phyloP scores from a whole-genome alignment of 2,113 vertebrate species.

The Rhea americana region DNA sequence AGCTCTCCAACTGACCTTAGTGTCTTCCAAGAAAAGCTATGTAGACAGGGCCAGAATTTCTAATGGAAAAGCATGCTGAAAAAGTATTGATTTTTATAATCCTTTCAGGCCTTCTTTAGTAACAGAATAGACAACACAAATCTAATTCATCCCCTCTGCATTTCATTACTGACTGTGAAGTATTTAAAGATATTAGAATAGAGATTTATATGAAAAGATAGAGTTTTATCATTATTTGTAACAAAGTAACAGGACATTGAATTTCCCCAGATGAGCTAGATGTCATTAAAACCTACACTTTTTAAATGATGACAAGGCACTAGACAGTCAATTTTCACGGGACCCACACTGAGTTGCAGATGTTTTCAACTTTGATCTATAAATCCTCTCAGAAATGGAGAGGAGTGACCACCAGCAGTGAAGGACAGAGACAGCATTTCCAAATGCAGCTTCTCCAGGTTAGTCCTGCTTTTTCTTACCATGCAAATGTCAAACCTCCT shows the following conservation, averaged over 20 bases:
- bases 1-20: not conserved
- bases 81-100: not conserved
- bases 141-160: not conserved
- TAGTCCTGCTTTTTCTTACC: not conserved
- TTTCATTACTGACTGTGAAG: not conserved
- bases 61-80: not conserved
- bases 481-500: not conserved
- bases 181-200: not conserved
- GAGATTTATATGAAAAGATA: not conserved
- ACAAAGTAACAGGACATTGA: not conserved
- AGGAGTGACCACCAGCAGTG: not conserved
- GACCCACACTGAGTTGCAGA: not conserved
- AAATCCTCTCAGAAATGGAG: not conserved
- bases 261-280: not conserved
- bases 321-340: not conserved
- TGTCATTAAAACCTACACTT: not conserved
- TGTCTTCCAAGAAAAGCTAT: not conserved
- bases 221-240: not conserved
- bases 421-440: not conserved
- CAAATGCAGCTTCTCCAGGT: not conserved
- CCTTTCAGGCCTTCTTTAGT: not conserved
- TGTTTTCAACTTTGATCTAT: not conserved
- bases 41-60: not conserved
- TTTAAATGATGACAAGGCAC: not conserved
- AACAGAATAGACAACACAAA: not conserved